These are phyloP conservation scores for Sebastes baramenuke DNA, from an alignment of 2,797 vertebrate species.

Conservation along the genomic window DNA sequence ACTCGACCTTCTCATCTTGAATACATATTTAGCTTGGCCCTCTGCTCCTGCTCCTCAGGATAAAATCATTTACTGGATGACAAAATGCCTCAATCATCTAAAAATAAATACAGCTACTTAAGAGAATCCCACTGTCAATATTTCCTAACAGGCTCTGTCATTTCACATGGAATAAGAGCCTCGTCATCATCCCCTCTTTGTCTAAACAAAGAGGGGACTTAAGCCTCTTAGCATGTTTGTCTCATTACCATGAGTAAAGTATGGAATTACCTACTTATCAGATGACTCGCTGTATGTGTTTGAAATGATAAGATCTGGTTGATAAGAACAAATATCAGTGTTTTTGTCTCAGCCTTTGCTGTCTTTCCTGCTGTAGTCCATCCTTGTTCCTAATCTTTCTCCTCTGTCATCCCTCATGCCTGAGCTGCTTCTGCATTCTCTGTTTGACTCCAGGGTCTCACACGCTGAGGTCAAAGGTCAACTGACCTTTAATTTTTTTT, in stretches of 20 bases:
- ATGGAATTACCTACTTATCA: background rate
- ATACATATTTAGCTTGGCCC: background rate
- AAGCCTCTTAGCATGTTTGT: constrained; percentile 18
- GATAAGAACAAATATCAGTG: background rate
- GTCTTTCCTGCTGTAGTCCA: background rate
- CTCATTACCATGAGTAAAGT: background rate
- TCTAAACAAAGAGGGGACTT: background rate
- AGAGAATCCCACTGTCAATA: background rate
- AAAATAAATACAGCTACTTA: background rate
- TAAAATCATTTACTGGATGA: background rate
- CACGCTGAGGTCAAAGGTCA: too few species aligned
- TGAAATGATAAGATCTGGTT: background rate
- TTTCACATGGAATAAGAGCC: background rate
- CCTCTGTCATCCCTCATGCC: background rate
- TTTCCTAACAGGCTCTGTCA: background rate
- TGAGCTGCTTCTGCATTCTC: constrained; percentile 9
- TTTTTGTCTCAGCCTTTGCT: background rate
- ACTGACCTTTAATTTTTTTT: too few species aligned
- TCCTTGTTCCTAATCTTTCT: background rate
- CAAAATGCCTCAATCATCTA: background rate
- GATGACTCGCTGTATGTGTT: background rate
- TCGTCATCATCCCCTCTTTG: background rate
- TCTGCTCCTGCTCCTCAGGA: background rate
- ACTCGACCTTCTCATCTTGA: background rate
- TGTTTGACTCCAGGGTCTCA: too few species aligned